Evolutionary conservation across 2,113 vertebrate genomes (phyloP), one percentile per base, ranked within the genome.

Genomic region (Tyrannus savana): DNA sequence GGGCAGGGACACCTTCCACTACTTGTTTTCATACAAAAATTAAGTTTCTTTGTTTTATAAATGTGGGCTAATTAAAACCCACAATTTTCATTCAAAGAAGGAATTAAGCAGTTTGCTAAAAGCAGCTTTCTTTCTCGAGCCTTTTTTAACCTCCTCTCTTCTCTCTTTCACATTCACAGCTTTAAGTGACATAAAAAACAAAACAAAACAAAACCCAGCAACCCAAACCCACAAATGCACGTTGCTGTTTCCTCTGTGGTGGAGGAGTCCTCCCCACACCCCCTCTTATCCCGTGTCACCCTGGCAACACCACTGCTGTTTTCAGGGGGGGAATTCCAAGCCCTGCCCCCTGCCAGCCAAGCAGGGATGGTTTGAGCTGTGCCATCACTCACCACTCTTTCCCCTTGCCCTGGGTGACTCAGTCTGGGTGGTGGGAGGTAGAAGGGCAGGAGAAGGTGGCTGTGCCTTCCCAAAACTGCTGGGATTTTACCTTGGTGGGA

Each of bases 241-340:
- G 0, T 31, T 25, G 35, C 60, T 7, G 19, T 27, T 87, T 67
- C 56, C 82, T 84, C 50, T 33, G 76, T 46, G 76, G 7, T 16
- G 83, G 53, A 1, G 76, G 49, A 0, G 59, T 22, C 39, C 33
- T 77, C 6, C 30, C 37, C 1, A 0, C 19, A 10, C 8, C 33
- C 19, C 2, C 10, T 25, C 24, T 27, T 30, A 27, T 47, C 21
- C 18, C 3, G 0, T 12, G 23, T 52, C 83, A 74, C 81, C 55
- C 78, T 78, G 71, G 14, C 44, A 64, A 2, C 33, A 31, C 14
- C 1, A 8, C 1, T 8, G 72, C 33, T 91, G 50, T 1, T 39
- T 27, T 24, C 17, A 41, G 2, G 27, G 68, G 66, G 84, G 89
- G 30, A 90, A 11, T 63, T 69, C 56, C 68, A 56, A 28, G 69